These are phyloP conservation scores for Crypturellus undulatus DNA, from an alignment of 2,113 vertebrate genomes.

Conservation along the genomic window DNA sequence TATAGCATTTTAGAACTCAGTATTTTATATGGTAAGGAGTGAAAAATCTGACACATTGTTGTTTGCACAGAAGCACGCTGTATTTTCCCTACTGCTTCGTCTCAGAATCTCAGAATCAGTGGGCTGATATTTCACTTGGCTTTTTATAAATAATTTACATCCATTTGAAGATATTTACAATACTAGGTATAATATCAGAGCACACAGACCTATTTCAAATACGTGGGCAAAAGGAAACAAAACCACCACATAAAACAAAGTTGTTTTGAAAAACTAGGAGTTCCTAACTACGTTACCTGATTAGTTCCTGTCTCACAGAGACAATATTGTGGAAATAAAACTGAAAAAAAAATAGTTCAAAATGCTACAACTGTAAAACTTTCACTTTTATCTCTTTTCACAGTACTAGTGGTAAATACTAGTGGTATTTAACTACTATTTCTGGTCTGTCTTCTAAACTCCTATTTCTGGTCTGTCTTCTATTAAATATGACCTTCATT, in stretches of 20 bases:
- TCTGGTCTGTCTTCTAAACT: not conserved
- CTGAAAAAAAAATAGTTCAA: not conserved
- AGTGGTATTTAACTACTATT: not conserved
- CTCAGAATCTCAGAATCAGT: not conserved
- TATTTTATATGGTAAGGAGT: not conserved
- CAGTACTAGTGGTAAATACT: not conserved
- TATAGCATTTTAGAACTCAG: not conserved
- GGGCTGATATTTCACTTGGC: too few relatives aligned
- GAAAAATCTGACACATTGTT: not conserved
- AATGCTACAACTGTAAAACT: not conserved
- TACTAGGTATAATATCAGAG: not conserved
- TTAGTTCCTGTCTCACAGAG: not conserved
- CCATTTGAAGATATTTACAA: not conserved
- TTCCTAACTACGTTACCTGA: not conserved
- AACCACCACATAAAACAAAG: not conserved
- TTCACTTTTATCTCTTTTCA: not conserved
- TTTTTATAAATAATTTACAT: not conserved
- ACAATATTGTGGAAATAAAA: not conserved
- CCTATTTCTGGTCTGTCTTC: not conserved
- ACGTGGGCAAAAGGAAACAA: not conserved
- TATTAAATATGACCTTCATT: not conserved
- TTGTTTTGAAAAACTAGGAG: not conserved
- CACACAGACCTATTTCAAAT: not conserved
- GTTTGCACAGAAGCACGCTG: not conserved
- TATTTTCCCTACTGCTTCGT: not conserved